These are phyloP conservation scores for Ganaspis sp. DNA, from an alignment of 1,140 invertebrate genomes.

Conservation along the genomic window DNA sequence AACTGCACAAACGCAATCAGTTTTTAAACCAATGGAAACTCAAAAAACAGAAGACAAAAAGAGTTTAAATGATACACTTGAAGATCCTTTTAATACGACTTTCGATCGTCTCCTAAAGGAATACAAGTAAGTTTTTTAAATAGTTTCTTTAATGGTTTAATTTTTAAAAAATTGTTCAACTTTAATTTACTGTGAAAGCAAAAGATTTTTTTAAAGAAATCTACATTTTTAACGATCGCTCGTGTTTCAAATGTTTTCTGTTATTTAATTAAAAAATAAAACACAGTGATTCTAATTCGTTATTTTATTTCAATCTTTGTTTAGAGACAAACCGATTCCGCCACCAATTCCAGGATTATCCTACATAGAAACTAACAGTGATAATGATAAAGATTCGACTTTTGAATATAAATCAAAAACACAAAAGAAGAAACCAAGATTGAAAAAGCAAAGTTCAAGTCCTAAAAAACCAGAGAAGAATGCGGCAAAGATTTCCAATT, in stretches of 20 bases:
- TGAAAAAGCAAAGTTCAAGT: too few relatives aligned
- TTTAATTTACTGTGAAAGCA: too few relatives aligned
- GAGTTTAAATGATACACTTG: slow-evolving; percentile 26
- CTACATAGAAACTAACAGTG: not conserved
- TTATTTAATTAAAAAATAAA: not conserved
- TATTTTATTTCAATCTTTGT: not conserved
- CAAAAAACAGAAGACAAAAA: not conserved
- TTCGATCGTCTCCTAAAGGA: slow-evolving; percentile 59
- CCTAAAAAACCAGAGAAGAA: too few relatives aligned
- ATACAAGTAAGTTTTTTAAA: slow-evolving; percentile 48
- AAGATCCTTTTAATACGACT: slow-evolving; percentile 62
- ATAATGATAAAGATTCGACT: not conserved
- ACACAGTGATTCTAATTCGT: not conserved
- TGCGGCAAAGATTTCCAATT: too few relatives aligned
- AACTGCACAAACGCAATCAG: not conserved
- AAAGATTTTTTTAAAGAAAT: too few relatives aligned
- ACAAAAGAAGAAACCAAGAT: not conserved
- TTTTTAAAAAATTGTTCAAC: too few relatives aligned
- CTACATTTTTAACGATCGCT: too few relatives aligned
- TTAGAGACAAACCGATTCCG: not conserved
- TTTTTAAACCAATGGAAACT: not conserved
- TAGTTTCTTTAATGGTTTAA: too few relatives aligned
- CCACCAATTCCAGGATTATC: not conserved
- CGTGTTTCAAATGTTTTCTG: too few relatives aligned
- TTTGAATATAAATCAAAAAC: not conserved